A percentile compares a stretch with the other conserved stretches of the same genome.
Conservation (phyloP, 2,113 vertebrate species). For the Marmota flaviventris region DNA sequence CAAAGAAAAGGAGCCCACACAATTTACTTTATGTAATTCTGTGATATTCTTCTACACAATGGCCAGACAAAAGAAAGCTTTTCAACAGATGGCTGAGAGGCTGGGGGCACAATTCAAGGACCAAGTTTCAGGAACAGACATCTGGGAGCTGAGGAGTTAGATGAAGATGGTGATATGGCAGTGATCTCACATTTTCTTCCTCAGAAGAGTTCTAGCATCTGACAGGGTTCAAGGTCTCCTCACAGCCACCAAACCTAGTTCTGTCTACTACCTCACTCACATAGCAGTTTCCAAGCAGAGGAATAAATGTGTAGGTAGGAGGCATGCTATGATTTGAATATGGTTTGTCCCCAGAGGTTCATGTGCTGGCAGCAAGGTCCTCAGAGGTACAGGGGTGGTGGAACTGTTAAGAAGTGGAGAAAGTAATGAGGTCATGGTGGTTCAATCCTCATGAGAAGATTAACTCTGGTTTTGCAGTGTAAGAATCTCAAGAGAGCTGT, state of each 20-base stretch:
- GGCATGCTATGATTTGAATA: background rate
- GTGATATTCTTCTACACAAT: background rate
- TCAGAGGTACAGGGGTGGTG: background rate
- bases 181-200: background rate
- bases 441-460: background rate
- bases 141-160: background rate
- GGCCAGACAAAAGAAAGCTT: background rate
- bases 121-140: background rate
- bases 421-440: background rate
- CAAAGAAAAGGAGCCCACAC: slow-evolving; percentile 51
- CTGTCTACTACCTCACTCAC: background rate
- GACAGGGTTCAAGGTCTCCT: background rate
- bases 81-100: background rate
- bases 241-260: background rate
- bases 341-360: background rate
- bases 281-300: background rate
- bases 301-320: background rate
- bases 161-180: background rate
- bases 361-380: background rate
- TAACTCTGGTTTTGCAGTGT: background rate
- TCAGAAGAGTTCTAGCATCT: too few species aligned
- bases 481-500: background rate
- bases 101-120: background rate
- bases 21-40: slow-evolving; percentile 56
- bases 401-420: background rate